phyloP scores from a whole-genome alignment of 2,888 invertebrate species.

The Zaprionus lineosus region DNA sequence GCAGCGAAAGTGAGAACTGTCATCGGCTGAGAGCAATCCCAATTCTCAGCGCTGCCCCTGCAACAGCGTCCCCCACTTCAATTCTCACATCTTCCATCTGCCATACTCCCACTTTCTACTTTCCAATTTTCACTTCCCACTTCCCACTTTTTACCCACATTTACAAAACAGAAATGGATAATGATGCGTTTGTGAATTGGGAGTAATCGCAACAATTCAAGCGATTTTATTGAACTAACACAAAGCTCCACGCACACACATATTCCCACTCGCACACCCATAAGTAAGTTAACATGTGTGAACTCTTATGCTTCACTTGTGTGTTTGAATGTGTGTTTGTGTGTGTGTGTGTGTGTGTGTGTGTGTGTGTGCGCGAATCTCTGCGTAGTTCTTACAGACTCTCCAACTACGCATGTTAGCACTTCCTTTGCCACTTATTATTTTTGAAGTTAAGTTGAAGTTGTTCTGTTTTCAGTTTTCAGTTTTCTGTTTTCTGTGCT shows the following conservation, averaged over 20 bases:
- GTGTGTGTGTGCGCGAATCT: slow-evolving; percentile 13
- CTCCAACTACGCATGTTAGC: slow-evolving; percentile 29
- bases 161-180: slow-evolving; percentile 61
- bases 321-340: no score
- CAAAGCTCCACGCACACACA: slow-evolving; percentile 7
- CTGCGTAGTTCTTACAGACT: slow-evolving; percentile 17
- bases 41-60: slow-evolving; percentile 17
- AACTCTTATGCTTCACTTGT: no score
- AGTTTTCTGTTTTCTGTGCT: no score
- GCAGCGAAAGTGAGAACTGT: slow-evolving; percentile 26
- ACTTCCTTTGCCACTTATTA: slow-evolving; percentile 49
- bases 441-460: slow-evolving; percentile 48
- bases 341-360: not conserved
- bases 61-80: no score
- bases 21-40: slow-evolving; percentile 5
- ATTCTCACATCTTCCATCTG: no score
- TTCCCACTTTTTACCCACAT: not conserved
- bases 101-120: not conserved
- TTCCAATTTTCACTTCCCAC: not conserved
- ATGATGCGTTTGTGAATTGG: slow-evolving; percentile 73
- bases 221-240: slow-evolving; percentile 48
- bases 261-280: not conserved
- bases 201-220: slow-evolving; percentile 58
- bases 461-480: no score
- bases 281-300: no score